Base-by-base conservation (phyloP, 2,113 vertebrate genomes). In the Antechinus stuartii region DNA sequence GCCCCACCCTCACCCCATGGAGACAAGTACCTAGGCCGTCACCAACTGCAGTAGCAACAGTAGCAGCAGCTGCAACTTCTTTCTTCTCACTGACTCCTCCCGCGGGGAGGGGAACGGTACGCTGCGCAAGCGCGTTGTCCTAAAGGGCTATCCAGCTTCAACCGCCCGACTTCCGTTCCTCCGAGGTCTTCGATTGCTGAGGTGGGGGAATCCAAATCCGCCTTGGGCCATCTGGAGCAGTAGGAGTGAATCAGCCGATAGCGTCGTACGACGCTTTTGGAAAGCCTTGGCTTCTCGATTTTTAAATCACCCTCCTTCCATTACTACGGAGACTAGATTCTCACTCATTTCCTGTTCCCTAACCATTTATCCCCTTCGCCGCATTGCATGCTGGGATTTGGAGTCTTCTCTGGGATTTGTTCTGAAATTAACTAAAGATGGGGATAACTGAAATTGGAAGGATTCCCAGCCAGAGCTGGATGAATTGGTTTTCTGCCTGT, bases 281-380 rank as follows among this genome's bases (percentile, higher is more conserved):
- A 84, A 84, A 14, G 6, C 16, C 16, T 84, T 2, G n/a, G 16
- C 68, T 84, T 16, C 68, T 42, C 68, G 68, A 42, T 84, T 84
- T 84, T 84, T 84, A 84, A 84, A 84, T 84, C 1, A n/a, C 68
- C 68, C 68, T 84, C 68, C n/a, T 84, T 84, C n/a, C n/a, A 14
- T 84, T 19, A 23, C 68, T 42, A 35, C 16, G 6, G 16, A 84
- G n/a, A 84, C 19, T 23, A 7, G 1, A 84, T 22, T 42, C 16
- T 84, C 35, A 8, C 0, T 7, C 68, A 84, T 22, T 84, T 84
- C 68, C 68, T 8, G 19, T 7, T 23, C 1, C 30, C 12, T 68
- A 68, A 68, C 57, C 55, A 14, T 9, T 0, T 19, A 5, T 16
- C 16, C 0, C 14, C 4, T 10, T 0, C 22, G 6, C 0, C 27